Percentiles rank a stretch among this genome's conserved stretches.
These are phyloP conservation scores for Phyllopteryx taeniolatus DNA, from an alignment of 2,113 vertebrate genomes.

Conservation along the genomic window DNA sequence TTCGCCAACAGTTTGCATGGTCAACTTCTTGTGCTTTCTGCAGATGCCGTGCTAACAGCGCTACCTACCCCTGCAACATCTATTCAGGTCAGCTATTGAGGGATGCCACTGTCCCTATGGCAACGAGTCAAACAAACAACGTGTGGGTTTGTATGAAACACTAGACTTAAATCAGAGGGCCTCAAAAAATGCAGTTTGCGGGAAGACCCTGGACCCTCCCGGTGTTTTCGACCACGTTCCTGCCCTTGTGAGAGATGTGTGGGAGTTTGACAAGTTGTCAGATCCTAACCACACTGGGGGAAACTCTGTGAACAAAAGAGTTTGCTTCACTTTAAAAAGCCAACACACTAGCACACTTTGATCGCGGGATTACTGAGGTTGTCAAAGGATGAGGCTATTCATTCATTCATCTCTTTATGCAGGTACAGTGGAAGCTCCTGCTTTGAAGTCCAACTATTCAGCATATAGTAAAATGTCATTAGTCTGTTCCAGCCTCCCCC, in stretches of 20 bases:
- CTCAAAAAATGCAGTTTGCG: slow-evolving; percentile 58
- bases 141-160: slow-evolving; percentile 74
- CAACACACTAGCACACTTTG: slow-evolving; percentile 27
- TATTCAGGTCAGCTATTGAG: slow-evolving; percentile 64
- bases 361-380: slow-evolving; percentile 24
- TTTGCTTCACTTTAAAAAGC: slow-evolving; percentile 49
- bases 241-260: slow-evolving; percentile 54
- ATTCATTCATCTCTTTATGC: not conserved
- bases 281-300: slow-evolving; percentile 62
- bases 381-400: slow-evolving; percentile 13
- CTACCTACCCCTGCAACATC: slow-evolving; percentile 28
- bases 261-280: slow-evolving; percentile 56
- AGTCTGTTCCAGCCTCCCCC: not conserved
- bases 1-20: not conserved
- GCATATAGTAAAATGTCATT: not conserved
- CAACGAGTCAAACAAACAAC: slow-evolving; percentile 77
- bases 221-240: slow-evolving; percentile 42
- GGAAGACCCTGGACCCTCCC: slow-evolving; percentile 45
- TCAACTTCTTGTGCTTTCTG: slow-evolving; percentile 25
- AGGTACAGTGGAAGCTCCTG: not conserved
- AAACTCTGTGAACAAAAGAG: slow-evolving; percentile 61
- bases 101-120: slow-evolving; percentile 66
- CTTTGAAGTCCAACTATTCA: not conserved
- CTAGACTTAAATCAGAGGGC: slow-evolving; percentile 61
- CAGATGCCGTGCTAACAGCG: slow-evolving; percentile 20